Evolutionary conservation across 1,140 invertebrate species (phyloP), one percentile per base, ranked within the genome.

Genomic region (Pseudomyrmex dendroicus): DNA sequence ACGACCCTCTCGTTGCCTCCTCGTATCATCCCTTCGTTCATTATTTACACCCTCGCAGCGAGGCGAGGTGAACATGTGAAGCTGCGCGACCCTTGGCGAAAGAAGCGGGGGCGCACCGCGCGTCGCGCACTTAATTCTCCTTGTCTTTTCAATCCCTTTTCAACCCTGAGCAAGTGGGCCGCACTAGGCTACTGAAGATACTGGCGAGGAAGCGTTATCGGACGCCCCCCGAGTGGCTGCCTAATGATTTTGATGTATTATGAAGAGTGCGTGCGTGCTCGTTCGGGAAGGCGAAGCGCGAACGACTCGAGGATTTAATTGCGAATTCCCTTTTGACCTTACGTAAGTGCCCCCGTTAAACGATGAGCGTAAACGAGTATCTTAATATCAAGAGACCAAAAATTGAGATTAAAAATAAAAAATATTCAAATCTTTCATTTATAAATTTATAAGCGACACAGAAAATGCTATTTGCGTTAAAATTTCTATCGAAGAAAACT

Each of bases 21-120:
- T 84, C 66, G 85, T 85, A 90, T 90, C 89, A 87, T 91, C 87
- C 90, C 91, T 91, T 88, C 90, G 89, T 91, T 92, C 90, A 92
- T 92, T 92, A 92, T 92, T 92, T 91, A 92, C 90, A 89, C 91
- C 90, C 91, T 90, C 86, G 68, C 77, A 83, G 80, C 76, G 86
- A 73, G 63, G 68, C 80, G 48, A 74, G 66, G 13, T 63, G 72
- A 76, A 82, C 84, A 84, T 82, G 74, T 86, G 85, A 84, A 85
- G 63, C 74, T 52, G 46, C 70, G 63, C 67, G 64, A 85, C 86
- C 78, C 87, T 88, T 66, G 67, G 10, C 17, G 70, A 74, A 85
- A 68, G 52, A 84, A 57, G n/a, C 67, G 46, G 22, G 63, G 50
- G 54, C 73, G 73, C 59, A 56, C 64, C 73, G 73, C 59, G 62